Evolutionary conservation across 2,797 vertebrate genomes (phyloP), one percentile per base, ranked within the genome.

Genomic region (Siniperca obscura): DNA sequence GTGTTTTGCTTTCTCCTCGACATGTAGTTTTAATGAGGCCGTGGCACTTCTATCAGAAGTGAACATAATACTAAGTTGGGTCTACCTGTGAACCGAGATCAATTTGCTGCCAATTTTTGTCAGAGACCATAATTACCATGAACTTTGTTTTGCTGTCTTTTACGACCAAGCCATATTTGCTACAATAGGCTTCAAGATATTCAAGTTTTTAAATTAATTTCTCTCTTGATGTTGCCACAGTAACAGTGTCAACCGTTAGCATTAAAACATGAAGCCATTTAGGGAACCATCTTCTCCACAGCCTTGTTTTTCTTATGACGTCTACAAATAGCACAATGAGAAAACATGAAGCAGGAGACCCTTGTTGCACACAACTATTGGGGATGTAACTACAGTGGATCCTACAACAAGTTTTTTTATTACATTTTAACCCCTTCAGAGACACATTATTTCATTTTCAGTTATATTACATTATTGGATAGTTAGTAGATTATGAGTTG

Each of bases 381-480:
- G 6, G 16, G 8, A 59, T 70, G 7, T 44, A 17, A 59, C 19
- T 46, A 25, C 2, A 13, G 6, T 21, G 14, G 30, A 27, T 61
- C 27, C n/a, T 34, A 65, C 8, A 50, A 34, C 1, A 19, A 22
- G 17, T 30, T 27, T 65, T 55, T 52, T 50, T n/a, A 7, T 65
- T 21, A 55, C 46, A 67, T 25, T 38, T 30, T 30, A 72, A 65
- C 17, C 42, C 40, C 19, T 76, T 77, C 10, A 9, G 5, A 59
- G 36, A 25, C 36, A 4, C 22, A 61, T n/a, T 25, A 65, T 68
- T 71, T 70, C 0, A 71, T 65, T 77, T 78, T 48, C 17, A 7
- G 22, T 81, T 55, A 40, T 57, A 25, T 69, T 14, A 66, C 34
- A 73, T 74, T 14, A n/a, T 48, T 74, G 1, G 5, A 53, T 46